Conservation (phyloP, 2,888 invertebrate species). For the Eugnorisma glareosa region DNA sequence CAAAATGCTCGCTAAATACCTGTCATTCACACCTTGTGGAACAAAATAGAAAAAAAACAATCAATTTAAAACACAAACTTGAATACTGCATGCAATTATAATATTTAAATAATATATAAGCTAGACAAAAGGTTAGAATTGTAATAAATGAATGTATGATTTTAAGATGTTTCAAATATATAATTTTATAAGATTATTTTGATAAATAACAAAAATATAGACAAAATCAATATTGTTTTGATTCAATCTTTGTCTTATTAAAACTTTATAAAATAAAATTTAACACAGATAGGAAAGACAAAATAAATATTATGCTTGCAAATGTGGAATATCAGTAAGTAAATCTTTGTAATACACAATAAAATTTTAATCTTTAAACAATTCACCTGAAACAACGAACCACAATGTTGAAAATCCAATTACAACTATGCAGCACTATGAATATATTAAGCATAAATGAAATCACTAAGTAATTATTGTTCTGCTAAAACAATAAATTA, state of each 20-base stretch:
- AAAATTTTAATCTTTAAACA: slow-evolving; percentile 18
- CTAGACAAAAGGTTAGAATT: background rate
- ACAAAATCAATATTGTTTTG: background rate
- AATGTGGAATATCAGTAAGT: background rate
- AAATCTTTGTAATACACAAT: slow-evolving; percentile 8
- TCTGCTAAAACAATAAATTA: background rate
- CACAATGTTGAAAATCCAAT: slow-evolving; percentile 14
- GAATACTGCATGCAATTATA: slow-evolving; percentile 19
- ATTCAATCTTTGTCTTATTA: background rate
- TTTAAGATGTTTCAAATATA: slow-evolving; percentile 9
- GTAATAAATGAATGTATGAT: background rate
- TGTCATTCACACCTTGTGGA: slow-evolving; percentile 78
- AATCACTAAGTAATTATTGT: background rate
- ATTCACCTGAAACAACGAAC: background rate
- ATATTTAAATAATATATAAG: slow-evolving; percentile 1
- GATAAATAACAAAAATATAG: background rate
- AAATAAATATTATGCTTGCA: slow-evolving; percentile 1
- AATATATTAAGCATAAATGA: background rate
- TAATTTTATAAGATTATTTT: background rate
- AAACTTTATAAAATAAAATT: background rate
- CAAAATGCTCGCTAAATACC: slow-evolving; percentile 73
- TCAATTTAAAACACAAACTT: slow-evolving; percentile 44
- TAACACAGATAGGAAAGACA: background rate
- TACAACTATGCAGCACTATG: slow-evolving; percentile 3
- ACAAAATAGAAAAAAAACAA: slow-evolving; percentile 72